Evolutionary conservation across 2,888 invertebrate genomes (phyloP).

Genomic region (Tipula helvola): DNA sequence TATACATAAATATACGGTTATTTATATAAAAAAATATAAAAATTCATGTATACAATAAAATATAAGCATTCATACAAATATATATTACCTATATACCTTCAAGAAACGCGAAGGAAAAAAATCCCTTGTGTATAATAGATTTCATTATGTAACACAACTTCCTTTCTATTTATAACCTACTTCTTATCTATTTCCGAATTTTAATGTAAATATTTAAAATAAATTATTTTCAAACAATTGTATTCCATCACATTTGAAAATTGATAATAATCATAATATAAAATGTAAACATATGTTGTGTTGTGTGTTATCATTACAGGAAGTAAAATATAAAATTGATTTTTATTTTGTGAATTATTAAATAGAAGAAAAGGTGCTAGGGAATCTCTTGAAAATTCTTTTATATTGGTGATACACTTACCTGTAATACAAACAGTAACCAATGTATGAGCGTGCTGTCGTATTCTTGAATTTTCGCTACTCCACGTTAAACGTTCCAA

Average conservation of each 20-base stretch:
- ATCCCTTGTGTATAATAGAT: not conserved
- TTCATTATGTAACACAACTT: not conserved
- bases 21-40: not conserved
- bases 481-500: slow-evolving; percentile 53
- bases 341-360: not conserved
- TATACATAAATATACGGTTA: not conserved
- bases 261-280: not conserved
- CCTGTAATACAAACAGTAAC: slow-evolving; percentile 69
- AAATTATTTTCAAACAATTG: not conserved
- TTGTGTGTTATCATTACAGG: not conserved
- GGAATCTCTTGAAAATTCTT: not conserved
- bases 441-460: slow-evolving; percentile 63
- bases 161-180: not conserved
- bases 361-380: slow-evolving; percentile 8
- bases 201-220: not conserved
- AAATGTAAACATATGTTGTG: not conserved
- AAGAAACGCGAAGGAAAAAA: not conserved
- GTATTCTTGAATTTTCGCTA: slow-evolving; percentile 44
- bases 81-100: not conserved
- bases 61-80: not conserved
- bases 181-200: not conserved
- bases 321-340: not conserved
- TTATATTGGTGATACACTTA: slow-evolving; percentile 33
- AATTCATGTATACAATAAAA: not conserved
- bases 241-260: not conserved